These are phyloP conservation scores for Nemapogon koenigi DNA, from an alignment of 2,888 invertebrate genomes.

Conservation along the genomic window DNA sequence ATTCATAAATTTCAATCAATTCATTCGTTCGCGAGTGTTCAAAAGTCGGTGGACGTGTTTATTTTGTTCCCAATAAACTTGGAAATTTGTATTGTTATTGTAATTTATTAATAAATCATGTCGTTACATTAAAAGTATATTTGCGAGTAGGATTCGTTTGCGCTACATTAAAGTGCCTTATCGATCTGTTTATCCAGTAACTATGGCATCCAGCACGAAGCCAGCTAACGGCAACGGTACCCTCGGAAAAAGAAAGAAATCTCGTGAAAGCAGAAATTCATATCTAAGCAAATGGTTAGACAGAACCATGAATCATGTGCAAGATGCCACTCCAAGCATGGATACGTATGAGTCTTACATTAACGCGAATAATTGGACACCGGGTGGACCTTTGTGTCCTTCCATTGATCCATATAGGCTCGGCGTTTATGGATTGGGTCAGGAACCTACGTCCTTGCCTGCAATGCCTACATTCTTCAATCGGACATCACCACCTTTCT, in stretches of 20 bases:
- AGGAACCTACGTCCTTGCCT: conserved; percentile 71
- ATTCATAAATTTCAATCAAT: no score
- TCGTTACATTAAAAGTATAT: no score
- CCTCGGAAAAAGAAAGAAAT: conserved; percentile 58
- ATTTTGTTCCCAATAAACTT: background rate
- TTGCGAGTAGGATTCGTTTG: background rate
- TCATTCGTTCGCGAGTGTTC: no score
- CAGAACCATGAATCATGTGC: conserved; percentile 50
- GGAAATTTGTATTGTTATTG: conserved; percentile 9
- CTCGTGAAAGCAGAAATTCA: conserved; percentile 43
- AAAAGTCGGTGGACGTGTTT: background rate
- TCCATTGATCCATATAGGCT: conserved; percentile 57
- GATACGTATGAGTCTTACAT: conserved; percentile 42
- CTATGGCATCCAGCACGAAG: conserved; percentile 55
- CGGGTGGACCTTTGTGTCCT: conserved; percentile 39
- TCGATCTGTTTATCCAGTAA: conserved; percentile 11
- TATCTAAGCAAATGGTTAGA: conserved; percentile 60
- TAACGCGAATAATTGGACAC: conserved; percentile 36
- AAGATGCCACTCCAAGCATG: conserved; percentile 41
- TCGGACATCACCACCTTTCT: conserved; percentile 29
- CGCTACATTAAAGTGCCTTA: background rate
- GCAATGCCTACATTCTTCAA: conserved; percentile 65
- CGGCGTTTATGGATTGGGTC: conserved; percentile 54
- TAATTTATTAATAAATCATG: no score
- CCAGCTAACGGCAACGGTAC: conserved; percentile 49